These are phyloP conservation scores for Hirtodrosophila alboralis DNA, from an alignment of 2,888 invertebrate genomes.

Conservation along the genomic window DNA sequence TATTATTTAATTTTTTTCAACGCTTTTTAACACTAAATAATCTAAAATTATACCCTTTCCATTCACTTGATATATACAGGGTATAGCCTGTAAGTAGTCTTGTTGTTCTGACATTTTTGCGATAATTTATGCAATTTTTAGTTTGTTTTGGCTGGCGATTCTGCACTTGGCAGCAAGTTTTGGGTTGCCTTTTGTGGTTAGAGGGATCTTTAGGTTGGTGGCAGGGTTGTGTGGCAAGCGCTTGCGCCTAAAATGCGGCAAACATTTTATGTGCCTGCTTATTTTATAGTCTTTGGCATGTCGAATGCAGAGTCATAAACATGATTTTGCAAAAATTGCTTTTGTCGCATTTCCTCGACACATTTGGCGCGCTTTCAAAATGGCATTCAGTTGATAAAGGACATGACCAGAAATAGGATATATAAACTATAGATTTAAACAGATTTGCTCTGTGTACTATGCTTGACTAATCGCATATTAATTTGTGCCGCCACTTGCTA, in stretches of 20 bases:
- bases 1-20: too few relatives aligned
- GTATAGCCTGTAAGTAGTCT: not conserved
- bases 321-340: slow-evolving; percentile 50
- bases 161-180: slow-evolving; percentile 48
- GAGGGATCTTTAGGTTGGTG: not conserved
- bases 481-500: slow-evolving; percentile 34
- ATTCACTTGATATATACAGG: too few relatives aligned
- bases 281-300: slow-evolving; percentile 53
- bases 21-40: too few relatives aligned
- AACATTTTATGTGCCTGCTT: slow-evolving; percentile 51
- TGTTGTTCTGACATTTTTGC: slow-evolving; percentile 37
- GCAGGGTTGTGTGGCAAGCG: not conserved
- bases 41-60: too few relatives aligned
- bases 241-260: slow-evolving; percentile 69
- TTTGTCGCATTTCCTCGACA: slow-evolving; percentile 65
- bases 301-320: slow-evolving; percentile 57
- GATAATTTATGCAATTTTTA: slow-evolving; percentile 68
- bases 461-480: slow-evolving; percentile 41
- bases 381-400: slow-evolving; percentile 20
- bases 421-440: too few relatives aligned
- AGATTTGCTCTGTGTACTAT: not conserved
- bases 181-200: slow-evolving; percentile 6
- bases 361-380: slow-evolving; percentile 65
- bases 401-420: not conserved
- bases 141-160: slow-evolving; percentile 49